Evolutionary conservation across 2,797 vertebrate genomes (phyloP).

Genomic region (Oryzias sinensis): DNA sequence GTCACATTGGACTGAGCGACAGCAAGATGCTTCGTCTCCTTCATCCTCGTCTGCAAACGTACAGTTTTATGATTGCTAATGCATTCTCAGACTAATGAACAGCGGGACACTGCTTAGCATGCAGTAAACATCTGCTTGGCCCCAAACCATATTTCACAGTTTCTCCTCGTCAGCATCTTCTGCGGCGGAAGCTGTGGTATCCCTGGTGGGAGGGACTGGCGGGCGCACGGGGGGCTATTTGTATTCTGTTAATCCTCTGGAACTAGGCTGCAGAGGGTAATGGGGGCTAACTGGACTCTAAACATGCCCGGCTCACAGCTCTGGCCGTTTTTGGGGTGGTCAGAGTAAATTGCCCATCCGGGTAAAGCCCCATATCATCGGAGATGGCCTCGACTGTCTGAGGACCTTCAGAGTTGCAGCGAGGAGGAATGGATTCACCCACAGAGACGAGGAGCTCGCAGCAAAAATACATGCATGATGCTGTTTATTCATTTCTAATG

Average conservation of each 20-base stretch:
- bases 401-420: neutral
- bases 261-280: constrained; percentile 63
- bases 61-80: constrained; percentile 48
- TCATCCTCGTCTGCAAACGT: constrained; percentile 29
- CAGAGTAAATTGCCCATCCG: too few relatives aligned
- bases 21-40: constrained; percentile 16
- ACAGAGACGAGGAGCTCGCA: neutral
- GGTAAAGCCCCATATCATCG: constrained; percentile 32
- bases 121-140: constrained; percentile 59
- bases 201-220: constrained; percentile 26
- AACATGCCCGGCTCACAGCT: constrained; percentile 33
- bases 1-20: constrained; percentile 35
- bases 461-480: neutral
- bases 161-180: constrained; percentile 53
- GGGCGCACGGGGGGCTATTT: constrained; percentile 44
- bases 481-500: too few relatives aligned
- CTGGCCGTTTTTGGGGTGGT: constrained; percentile 27
- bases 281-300: constrained; percentile 70
- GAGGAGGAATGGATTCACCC: neutral
- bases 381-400: constrained; percentile 18
- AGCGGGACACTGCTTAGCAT: constrained; percentile 60
- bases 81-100: constrained; percentile 58
- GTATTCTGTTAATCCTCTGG: constrained; percentile 66
- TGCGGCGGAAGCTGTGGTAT: constrained; percentile 16
- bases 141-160: constrained; percentile 53